Base-by-base conservation (phyloP, 2,113 vertebrate genomes). In the Sebastes fasciatus region DNA sequence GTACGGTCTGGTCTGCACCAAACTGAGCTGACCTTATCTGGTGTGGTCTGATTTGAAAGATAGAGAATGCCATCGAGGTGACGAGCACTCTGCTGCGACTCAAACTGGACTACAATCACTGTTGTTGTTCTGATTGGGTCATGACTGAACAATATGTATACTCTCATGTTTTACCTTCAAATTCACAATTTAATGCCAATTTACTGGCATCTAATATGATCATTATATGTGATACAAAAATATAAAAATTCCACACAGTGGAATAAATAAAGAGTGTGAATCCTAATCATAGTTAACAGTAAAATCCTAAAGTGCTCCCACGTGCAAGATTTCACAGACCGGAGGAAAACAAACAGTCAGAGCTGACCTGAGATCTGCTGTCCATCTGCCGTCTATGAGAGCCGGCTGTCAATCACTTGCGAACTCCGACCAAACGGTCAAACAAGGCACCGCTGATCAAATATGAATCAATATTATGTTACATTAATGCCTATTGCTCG, bases 11-110 rank as follows among this genome's bases (percentile, higher is more conserved):
- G 58, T 81, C 75, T 74, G 64, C 34, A 76, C 26, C 83, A 79
- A 63, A 73, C 55, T 78, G 77, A 76, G 79, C 60, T 86, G 84
- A 83, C 80, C 74, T 80, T 68, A 78, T 77, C 79, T 55, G 71
- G 57, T 65, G 17, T 51, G 74, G 60, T 48, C 69, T 58, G 81
- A 67, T 73, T 67, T 65, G 8, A 51, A 62, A 34, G 62, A 61
- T 3, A 65, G 67, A 82, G 80, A 68, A 73, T 14, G 19, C 40
- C 46, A 63, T 45, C 14, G 49, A 58, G n/a, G 43, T 76, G n/a
- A 78, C 4, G 54, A 58, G 9, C 16, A 14, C 54, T 4, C 21
- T 21, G 34, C 34, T 66, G 51, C 5, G 4, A 3, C 55, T 65
- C 43, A 17, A 54, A 23, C 49, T 8, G 45, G 16, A 63, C 19